Conservation (phyloP, 2,888 invertebrate genomes). For the Hypomecis punctinalis region DNA sequence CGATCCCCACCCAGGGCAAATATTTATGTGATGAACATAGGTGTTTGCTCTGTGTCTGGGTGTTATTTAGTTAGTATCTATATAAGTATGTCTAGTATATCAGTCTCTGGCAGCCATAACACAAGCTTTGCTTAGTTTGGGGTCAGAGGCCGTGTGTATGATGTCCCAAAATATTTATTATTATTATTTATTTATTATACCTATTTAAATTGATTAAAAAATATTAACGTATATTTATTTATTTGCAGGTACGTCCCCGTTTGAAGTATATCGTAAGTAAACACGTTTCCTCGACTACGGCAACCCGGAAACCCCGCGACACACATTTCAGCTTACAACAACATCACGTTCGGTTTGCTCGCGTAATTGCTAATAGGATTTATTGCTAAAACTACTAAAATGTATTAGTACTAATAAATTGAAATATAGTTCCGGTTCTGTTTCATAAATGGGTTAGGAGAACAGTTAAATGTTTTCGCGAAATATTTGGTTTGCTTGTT, state of each 20-base stretch:
- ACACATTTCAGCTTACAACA: slow-evolving; percentile 22
- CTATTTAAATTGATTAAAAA: not conserved
- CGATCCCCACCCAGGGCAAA: too few species aligned
- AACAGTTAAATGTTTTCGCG: slow-evolving; percentile 2
- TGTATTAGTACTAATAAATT: slow-evolving; percentile 9
- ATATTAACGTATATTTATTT: slow-evolving; percentile 1
- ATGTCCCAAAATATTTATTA: too few species aligned
- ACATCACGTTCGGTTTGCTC: slow-evolving; percentile 14
- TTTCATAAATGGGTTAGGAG: slow-evolving; percentile 11
- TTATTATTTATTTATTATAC: too few species aligned
- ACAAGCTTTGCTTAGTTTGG: too few species aligned
- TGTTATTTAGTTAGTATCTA: too few species aligned
- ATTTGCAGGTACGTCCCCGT: slow-evolving; percentile 35
- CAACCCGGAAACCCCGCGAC: slow-evolving; percentile 14
- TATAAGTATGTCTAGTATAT: too few species aligned
- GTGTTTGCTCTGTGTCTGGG: too few species aligned
- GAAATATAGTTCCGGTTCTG: slow-evolving; percentile 4
- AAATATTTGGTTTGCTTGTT: not conserved
- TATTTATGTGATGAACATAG: too few species aligned
- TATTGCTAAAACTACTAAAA: slow-evolving; percentile 8
- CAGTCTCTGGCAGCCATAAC: too few species aligned
- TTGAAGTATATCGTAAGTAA: slow-evolving; percentile 6
- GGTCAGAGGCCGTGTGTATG: too few species aligned
- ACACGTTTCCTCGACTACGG: slow-evolving; percentile 8
- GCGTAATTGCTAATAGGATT: slow-evolving; percentile 8